phyloP scores from a whole-genome alignment of 2,888 invertebrate species.

The Villa cingulata region DNA sequence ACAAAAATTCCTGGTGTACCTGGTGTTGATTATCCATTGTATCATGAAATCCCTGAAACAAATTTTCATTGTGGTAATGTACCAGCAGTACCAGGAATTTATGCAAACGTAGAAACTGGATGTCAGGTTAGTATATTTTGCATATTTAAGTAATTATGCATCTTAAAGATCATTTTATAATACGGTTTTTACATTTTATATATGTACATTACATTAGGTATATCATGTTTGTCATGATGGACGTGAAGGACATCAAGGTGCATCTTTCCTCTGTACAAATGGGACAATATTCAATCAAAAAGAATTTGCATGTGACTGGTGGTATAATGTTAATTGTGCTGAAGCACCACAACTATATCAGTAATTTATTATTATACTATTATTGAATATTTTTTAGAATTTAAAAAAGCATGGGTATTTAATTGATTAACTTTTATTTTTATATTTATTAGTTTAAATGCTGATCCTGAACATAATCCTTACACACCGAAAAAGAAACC shows the following conservation, averaged over 20 bases:
- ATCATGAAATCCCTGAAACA: conserved; percentile 62
- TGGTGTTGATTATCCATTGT: conserved; percentile 71
- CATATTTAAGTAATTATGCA: too few relatives aligned
- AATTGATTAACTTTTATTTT: conserved; percentile 7
- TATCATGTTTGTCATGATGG: conserved; percentile 82
- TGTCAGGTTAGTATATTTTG: conserved; percentile 50
- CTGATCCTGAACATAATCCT: conserved; percentile 68
- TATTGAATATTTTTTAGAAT: too few relatives aligned
- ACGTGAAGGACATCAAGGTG: conserved; percentile 69
- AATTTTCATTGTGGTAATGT: conserved; percentile 66
- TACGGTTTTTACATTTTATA: conserved; percentile 2
- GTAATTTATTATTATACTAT: conserved; percentile 36
- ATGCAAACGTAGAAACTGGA: conserved; percentile 79
- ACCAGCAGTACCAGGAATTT: conserved; percentile 73
- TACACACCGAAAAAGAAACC: conserved; percentile 60
- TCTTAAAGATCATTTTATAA: too few relatives aligned
- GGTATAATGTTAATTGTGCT: conserved; percentile 79
- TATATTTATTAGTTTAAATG: conserved; percentile 50
- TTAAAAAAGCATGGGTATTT: neutral
- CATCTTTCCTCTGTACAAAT: conserved; percentile 71
- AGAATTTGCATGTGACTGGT: conserved; percentile 81
- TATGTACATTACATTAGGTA: too few relatives aligned
- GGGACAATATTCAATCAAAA: conserved; percentile 77
- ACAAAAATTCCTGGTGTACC: conserved; percentile 67
- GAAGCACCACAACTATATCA: conserved; percentile 59